Evolutionary conservation across 1,140 invertebrate species (phyloP).

Genomic region (Drosophila sp.): DNA sequence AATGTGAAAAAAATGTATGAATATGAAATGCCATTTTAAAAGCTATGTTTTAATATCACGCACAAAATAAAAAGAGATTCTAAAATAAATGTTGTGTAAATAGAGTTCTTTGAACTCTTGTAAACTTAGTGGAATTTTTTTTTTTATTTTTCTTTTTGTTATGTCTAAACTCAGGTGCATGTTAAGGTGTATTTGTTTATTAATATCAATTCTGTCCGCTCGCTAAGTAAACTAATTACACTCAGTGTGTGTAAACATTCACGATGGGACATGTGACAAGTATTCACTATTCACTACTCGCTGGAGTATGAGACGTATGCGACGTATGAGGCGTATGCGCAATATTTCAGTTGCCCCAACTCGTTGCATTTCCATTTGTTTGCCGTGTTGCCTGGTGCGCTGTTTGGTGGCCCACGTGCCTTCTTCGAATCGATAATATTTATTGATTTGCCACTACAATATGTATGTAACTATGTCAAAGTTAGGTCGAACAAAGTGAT

Average conservation of each 20-base stretch:
- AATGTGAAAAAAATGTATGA: slow-evolving; percentile 16
- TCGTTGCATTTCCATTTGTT: slow-evolving; percentile 32
- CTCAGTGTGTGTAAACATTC: slow-evolving; percentile 62
- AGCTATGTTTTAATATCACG: slow-evolving; percentile 48
- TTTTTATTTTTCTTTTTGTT: slow-evolving; percentile 12
- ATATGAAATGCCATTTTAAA: slow-evolving; percentile 31
- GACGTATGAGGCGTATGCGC: slow-evolving; percentile 62
- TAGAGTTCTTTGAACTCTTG: slow-evolving; percentile 71
- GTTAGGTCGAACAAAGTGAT: slow-evolving; percentile 68
- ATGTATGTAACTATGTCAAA: slow-evolving; percentile 69
- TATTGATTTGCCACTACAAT: slow-evolving; percentile 59
- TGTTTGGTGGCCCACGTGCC: slow-evolving; percentile 35
- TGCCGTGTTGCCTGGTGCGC: slow-evolving; percentile 37
- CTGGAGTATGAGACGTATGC: slow-evolving; percentile 17
- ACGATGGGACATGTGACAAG: slow-evolving; percentile 13
- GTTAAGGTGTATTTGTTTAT: slow-evolving; percentile 67
- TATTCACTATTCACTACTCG: slow-evolving; percentile 17
- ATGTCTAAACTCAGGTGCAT: slow-evolving; percentile 13
- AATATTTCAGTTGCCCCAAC: slow-evolving; percentile 34
- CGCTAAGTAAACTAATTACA: slow-evolving; percentile 67
- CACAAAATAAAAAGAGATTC: slow-evolving; percentile 39
- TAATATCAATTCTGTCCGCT: slow-evolving; percentile 48
- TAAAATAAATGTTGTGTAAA: slow-evolving; percentile 52
- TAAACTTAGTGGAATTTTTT: slow-evolving; percentile 2
- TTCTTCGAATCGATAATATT: slow-evolving; percentile 71